phyloP scores from a whole-genome alignment of 2,113 vertebrate genomes.

The Camelus bactrianus region DNA sequence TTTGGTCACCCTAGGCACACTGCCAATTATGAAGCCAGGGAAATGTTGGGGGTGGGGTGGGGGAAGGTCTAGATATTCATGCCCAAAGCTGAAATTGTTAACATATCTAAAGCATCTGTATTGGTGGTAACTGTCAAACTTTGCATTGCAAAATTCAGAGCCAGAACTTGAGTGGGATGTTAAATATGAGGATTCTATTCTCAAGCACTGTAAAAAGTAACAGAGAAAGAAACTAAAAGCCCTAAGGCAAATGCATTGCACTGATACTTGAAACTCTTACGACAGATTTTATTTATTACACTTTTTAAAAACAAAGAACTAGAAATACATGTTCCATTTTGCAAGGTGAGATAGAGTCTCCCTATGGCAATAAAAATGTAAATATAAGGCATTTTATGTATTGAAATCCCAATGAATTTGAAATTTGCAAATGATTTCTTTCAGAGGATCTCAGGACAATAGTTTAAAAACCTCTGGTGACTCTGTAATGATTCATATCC shows the following conservation, averaged over 20 bases:
- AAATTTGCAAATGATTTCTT: slow-evolving; percentile 79
- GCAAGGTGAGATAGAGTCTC: slow-evolving; percentile 81
- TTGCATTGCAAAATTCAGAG: slow-evolving; percentile 57
- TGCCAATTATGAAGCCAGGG: slow-evolving; percentile 22
- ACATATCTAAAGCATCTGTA: slow-evolving; percentile 49
- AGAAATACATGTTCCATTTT: slow-evolving; percentile 76
- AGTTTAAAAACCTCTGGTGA: slow-evolving; percentile 77
- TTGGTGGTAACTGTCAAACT: slow-evolving; percentile 57
- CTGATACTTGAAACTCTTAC: slow-evolving; percentile 78
- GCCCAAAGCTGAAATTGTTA: slow-evolving; percentile 15
- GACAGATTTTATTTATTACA: slow-evolving; percentile 77
- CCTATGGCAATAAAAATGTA: slow-evolving; percentile 79
- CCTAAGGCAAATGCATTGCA: slow-evolving; percentile 59
- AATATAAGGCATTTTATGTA: slow-evolving; percentile 79
- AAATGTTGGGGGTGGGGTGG: neutral
- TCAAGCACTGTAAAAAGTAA: slow-evolving; percentile 60
- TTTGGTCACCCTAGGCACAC: slow-evolving; percentile 10
- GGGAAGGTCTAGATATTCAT: neutral
- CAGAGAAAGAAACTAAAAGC: slow-evolving; percentile 67
- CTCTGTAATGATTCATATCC: slow-evolving; percentile 71
- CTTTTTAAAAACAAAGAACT: slow-evolving; percentile 77
- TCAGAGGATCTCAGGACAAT: slow-evolving; percentile 77
- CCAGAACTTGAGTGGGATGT: slow-evolving; percentile 64
- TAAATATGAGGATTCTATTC: slow-evolving; percentile 74
- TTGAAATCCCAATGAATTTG: slow-evolving; percentile 78